Evolutionary conservation across 2,888 invertebrate species (phyloP).

Genomic region (Nesidiocoris tenuis): DNA sequence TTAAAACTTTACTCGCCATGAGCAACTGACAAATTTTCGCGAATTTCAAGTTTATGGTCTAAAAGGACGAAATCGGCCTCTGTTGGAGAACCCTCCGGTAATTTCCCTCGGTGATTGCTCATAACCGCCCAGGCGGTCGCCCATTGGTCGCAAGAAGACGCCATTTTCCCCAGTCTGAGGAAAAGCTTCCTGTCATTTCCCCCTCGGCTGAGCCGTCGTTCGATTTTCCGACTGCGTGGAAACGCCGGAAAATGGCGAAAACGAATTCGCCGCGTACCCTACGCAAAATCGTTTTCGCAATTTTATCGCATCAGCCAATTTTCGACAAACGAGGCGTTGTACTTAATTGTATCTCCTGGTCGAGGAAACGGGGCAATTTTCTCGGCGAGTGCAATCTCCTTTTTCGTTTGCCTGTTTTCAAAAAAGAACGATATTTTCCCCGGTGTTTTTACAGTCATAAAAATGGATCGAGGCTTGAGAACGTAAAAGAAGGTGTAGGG

Average conservation of each 20-base stretch:
- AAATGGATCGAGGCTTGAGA: too few species aligned
- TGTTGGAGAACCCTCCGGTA: neutral
- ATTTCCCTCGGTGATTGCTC: slow-evolving; percentile 39
- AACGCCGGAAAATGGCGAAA: slow-evolving; percentile 35
- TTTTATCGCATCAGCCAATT: neutral
- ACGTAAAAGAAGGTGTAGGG: too few species aligned
- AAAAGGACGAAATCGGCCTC: neutral
- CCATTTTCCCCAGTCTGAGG: slow-evolving; percentile 29
- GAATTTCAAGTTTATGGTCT: neutral
- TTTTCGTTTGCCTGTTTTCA: neutral
- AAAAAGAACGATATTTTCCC: too few species aligned
- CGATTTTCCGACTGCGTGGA: neutral
- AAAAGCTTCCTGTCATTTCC: slow-evolving; percentile 35
- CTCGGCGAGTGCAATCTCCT: neutral
- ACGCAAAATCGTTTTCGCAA: slow-evolving; percentile 9
- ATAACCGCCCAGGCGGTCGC: slow-evolving; percentile 40
- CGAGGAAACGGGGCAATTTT: neutral
- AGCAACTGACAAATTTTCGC: neutral
- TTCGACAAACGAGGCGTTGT: neutral
- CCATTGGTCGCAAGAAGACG: slow-evolving; percentile 33
- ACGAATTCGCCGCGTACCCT: slow-evolving; percentile 10
- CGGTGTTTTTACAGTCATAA: too few species aligned
- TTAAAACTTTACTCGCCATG: too few species aligned
- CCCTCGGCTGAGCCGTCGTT: slow-evolving; percentile 6
- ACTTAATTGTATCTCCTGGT: neutral